Percentiles rank a stretch among this genome's conserved stretches.
Evolutionary conservation across 1,140 invertebrate genomes (phyloP).

Genomic region (Diprion similis): DNA sequence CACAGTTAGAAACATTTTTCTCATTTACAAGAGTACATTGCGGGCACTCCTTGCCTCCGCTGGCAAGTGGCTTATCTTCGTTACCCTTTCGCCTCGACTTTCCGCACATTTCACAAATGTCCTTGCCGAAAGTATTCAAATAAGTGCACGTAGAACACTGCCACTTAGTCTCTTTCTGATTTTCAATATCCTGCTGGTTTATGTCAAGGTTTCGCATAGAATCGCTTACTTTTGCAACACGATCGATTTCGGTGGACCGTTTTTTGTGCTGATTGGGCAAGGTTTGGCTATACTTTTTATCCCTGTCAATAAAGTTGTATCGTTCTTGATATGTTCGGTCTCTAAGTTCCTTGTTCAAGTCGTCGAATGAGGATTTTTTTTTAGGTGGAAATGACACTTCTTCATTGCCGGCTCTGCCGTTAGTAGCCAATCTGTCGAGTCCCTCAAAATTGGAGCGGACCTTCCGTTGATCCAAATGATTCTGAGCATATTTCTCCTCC

Average conservation of each 20-base stretch:
- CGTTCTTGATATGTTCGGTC: constrained; percentile 21
- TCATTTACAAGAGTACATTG: constrained; percentile 83
- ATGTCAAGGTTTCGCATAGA: not conserved
- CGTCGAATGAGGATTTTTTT: constrained; percentile 40
- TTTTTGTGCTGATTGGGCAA: constrained; percentile 13
- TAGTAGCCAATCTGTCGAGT: constrained; percentile 25
- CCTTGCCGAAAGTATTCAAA: constrained; percentile 63
- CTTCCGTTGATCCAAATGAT: constrained; percentile 9
- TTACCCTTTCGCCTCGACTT: constrained; percentile 68
- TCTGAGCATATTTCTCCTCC: constrained; percentile 31
- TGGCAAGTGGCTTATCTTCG: constrained; percentile 71
- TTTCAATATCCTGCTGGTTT: not conserved
- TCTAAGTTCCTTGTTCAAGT: constrained; percentile 30
- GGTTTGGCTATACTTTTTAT: constrained; percentile 37
- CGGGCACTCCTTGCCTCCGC: constrained; percentile 78
- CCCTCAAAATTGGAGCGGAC: constrained; percentile 27
- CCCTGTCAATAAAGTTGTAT: constrained; percentile 14
- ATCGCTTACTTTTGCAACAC: not conserved
- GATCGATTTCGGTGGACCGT: constrained; percentile 4
- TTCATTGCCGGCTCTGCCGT: constrained; percentile 27
- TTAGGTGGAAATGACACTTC: constrained; percentile 26
- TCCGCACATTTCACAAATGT: constrained; percentile 81
- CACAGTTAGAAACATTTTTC: constrained; percentile 69
- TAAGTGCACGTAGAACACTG: constrained; percentile 76
- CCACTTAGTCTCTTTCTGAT: constrained; percentile 60